Evolutionary conservation across 2,888 invertebrate species (phyloP).

Genomic region (Chrysolina oricalcia): DNA sequence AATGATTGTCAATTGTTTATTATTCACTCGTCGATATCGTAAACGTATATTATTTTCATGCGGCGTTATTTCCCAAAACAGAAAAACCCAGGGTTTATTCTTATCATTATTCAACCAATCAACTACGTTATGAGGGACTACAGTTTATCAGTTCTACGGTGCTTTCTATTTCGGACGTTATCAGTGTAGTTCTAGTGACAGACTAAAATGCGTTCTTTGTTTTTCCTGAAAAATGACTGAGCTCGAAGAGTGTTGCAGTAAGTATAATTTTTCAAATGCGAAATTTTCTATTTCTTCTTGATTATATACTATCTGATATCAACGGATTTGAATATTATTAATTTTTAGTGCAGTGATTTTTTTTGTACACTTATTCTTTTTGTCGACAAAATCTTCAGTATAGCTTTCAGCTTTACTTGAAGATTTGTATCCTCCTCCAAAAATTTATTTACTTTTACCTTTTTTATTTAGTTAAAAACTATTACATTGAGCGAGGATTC

Average conservation of each 20-base stretch:
- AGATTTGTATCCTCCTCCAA: too few relatives aligned
- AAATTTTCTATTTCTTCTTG: background rate
- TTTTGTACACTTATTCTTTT: too few relatives aligned
- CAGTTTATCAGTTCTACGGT: background rate
- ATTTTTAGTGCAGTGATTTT: too few relatives aligned
- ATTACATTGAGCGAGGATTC: too few relatives aligned
- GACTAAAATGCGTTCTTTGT: background rate
- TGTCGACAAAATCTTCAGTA: too few relatives aligned
- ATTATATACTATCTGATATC: background rate
- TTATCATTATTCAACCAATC: background rate
- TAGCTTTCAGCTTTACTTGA: too few relatives aligned
- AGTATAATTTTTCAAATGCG: background rate
- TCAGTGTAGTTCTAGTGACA: background rate
- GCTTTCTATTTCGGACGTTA: background rate
- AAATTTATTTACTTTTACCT: too few relatives aligned
- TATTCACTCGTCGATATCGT: background rate
- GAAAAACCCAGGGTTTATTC: background rate
- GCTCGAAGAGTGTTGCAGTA: background rate
- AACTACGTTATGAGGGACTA: background rate
- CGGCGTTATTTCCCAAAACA: background rate
- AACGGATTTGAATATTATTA: too few relatives aligned
- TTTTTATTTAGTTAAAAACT: too few relatives aligned
- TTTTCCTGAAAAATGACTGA: background rate
- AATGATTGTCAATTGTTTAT: background rate
- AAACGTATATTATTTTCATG: background rate